phyloP scores from a whole-genome alignment of 1,140 invertebrate species.

The Ladona fulva region DNA sequence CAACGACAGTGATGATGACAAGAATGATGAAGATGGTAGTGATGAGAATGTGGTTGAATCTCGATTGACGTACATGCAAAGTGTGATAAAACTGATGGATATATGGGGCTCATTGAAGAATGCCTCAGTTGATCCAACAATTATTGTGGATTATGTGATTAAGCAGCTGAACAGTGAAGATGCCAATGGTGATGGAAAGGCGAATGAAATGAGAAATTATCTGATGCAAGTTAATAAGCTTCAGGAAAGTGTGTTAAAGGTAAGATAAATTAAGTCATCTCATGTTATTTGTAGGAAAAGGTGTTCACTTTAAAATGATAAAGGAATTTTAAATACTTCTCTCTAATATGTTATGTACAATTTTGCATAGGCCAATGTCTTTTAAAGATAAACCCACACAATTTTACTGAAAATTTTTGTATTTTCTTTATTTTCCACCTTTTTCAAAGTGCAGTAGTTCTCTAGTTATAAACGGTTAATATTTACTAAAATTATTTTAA shows the following conservation, averaged over 20 bases:
- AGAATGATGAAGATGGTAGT: constrained; percentile 23
- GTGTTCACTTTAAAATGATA: background rate
- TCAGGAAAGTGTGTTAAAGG: background rate
- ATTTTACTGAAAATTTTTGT: no score
- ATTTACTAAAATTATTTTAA: no score
- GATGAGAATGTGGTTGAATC: constrained; percentile 27
- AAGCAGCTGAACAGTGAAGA: background rate
- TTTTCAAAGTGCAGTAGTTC: no score
- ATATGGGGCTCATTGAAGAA: background rate
- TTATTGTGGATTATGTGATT: background rate
- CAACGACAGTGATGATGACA: constrained; percentile 17
- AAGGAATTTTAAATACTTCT: background rate
- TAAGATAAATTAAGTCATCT: background rate
- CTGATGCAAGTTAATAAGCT: background rate
- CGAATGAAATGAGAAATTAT: background rate
- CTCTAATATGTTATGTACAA: no score
- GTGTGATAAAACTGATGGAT: background rate
- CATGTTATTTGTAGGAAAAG: no score
- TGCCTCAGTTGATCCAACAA: background rate
- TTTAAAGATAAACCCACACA: no score
- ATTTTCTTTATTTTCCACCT: no score
- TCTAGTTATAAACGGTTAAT: no score
- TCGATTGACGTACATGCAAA: background rate
- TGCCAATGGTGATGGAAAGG: background rate
- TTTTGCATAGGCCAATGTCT: no score